Evolutionary conservation across 2,113 vertebrate species (phyloP).

Genomic region (Menidia beryllina): DNA sequence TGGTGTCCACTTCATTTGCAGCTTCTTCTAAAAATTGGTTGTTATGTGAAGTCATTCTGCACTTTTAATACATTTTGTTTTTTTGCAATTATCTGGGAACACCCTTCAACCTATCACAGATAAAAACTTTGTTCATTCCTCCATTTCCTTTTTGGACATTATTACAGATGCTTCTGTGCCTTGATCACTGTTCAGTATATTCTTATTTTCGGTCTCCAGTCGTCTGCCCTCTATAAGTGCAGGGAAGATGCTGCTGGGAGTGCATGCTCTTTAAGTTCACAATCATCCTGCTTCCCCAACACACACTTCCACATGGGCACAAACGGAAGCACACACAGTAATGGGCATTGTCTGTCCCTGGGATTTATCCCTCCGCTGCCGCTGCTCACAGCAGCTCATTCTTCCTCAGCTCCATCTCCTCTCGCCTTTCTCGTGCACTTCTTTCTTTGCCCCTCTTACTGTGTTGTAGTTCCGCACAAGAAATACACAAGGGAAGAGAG

Average conservation of each 20-base stretch:
- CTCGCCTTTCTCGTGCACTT: background rate
- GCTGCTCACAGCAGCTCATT: conserved; percentile 41
- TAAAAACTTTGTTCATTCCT: too few relatives aligned
- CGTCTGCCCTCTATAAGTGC: conserved; percentile 28
- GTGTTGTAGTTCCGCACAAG: background rate
- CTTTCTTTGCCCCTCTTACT: background rate
- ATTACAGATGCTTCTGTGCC: background rate
- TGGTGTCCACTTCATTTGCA: too few relatives aligned
- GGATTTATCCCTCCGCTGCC: conserved; percentile 27
- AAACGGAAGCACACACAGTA: conserved; percentile 16
- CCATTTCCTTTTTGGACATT: background rate
- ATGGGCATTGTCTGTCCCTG: conserved; percentile 8
- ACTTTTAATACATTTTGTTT: too few relatives aligned
- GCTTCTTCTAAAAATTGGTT: too few relatives aligned
- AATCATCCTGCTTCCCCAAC: conserved; percentile 3
- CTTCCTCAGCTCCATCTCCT: conserved; percentile 15
- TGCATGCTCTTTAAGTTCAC: conserved; percentile 49
- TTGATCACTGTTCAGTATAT: background rate
- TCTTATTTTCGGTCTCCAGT: background rate
- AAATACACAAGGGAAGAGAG: background rate
- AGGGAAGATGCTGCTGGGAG: conserved; percentile 25
- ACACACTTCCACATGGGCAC: conserved; percentile 4
- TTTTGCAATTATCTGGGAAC: too few relatives aligned
- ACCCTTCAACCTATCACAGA: too few relatives aligned
- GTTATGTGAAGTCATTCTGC: too few relatives aligned